phyloP scores from a whole-genome alignment of 1,140 invertebrate species.

The Eupeodes corollae region DNA sequence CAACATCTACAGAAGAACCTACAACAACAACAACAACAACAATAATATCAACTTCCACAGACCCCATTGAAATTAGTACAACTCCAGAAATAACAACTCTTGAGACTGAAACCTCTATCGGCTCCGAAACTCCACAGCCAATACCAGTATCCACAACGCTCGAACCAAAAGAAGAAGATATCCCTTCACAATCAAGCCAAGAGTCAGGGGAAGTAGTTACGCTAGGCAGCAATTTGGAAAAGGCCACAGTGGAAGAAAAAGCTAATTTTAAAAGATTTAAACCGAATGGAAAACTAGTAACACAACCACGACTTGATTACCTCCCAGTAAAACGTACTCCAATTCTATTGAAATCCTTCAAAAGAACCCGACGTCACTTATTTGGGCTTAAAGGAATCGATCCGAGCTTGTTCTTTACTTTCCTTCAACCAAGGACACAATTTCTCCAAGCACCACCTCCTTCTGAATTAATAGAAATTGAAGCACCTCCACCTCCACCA shows the following conservation, averaged over 20 bases:
- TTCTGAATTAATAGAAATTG: neutral
- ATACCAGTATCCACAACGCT: neutral
- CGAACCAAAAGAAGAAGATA: too few relatives aligned
- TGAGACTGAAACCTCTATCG: conserved; percentile 14
- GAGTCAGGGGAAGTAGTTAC: too few relatives aligned
- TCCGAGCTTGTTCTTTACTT: conserved; percentile 24
- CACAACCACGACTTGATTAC: too few relatives aligned
- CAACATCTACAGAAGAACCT: conserved; percentile 10
- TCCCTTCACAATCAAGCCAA: too few relatives aligned
- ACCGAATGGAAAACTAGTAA: too few relatives aligned
- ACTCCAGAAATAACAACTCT: conserved; percentile 13
- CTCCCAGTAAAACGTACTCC: too few relatives aligned
- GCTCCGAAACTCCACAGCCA: neutral
- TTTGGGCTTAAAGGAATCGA: conserved; percentile 27
- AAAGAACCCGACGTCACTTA: conserved; percentile 14
- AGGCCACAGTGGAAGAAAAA: too few relatives aligned
- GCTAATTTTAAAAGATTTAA: too few relatives aligned
- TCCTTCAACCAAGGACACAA: conserved; percentile 21
- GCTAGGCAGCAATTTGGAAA: too few relatives aligned
- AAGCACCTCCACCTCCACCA: neutral
- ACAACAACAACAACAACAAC: conserved; percentile 9
- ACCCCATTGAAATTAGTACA: conserved; percentile 11
- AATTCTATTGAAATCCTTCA: too few relatives aligned
- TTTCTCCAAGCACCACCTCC: conserved; percentile 12
- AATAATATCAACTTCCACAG: conserved; percentile 8